phyloP scores from a whole-genome alignment of 2,113 vertebrate genomes.

The Alces alces region DNA sequence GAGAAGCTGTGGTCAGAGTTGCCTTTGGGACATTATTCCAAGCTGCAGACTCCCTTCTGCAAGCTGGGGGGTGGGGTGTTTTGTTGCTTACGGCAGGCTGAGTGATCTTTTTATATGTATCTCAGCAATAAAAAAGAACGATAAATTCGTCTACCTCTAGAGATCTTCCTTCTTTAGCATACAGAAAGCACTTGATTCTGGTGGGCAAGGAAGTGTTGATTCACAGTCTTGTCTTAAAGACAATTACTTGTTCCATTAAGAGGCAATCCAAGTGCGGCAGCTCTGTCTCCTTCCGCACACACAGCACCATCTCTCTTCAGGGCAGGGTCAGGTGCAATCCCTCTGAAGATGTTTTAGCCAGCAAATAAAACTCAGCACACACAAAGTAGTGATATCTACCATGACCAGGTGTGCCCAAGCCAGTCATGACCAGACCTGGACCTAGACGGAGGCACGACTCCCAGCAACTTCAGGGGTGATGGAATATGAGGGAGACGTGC shows the following conservation, averaged over 20 bases:
- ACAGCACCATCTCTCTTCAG: not conserved
- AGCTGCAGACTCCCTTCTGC: not conserved
- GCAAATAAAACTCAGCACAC: not conserved
- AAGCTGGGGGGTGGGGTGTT: not conserved
- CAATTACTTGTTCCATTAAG: rapidly evolving
- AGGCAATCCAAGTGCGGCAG: not conserved
- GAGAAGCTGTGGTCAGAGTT: rapidly evolving
- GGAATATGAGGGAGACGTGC: not conserved
- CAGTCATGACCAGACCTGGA: no score
- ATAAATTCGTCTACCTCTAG: no score
- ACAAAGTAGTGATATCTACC: rapidly evolving
- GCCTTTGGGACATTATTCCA: not conserved
- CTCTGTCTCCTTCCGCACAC: no score
- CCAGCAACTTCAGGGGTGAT: not conserved
- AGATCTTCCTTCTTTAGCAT: not conserved
- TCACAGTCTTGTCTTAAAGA: not conserved
- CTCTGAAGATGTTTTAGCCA: not conserved
- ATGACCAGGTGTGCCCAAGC: not conserved
- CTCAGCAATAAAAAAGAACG: not conserved
- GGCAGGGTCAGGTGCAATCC: not conserved
- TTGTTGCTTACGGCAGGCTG: not conserved
- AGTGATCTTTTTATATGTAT: not conserved
- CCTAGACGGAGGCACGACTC: rapidly evolving
- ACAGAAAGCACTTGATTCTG: not conserved
- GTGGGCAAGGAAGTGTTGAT: not conserved